Percentiles rank a stretch among this genome's conserved stretches.
phyloP scores from a whole-genome alignment of 2,888 invertebrate genomes.

The Cephus runcator region DNA sequence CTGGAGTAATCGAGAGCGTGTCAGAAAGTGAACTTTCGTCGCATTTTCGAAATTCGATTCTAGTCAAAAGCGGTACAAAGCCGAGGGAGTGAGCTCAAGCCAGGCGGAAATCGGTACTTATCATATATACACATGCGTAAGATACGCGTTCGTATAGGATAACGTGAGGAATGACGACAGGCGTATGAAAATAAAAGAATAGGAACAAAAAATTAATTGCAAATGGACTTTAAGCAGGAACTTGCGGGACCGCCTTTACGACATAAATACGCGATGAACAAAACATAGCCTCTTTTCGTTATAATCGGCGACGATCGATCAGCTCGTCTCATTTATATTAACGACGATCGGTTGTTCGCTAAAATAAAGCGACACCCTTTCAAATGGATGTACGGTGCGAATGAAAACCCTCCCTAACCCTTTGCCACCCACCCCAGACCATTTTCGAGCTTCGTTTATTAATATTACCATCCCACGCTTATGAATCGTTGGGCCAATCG shows the following conservation, averaged over 20 bases:
- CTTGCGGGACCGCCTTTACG: constrained; percentile 39
- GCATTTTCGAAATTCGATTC: constrained; percentile 59
- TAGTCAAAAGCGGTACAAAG: constrained; percentile 65
- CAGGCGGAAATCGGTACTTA: constrained; percentile 61
- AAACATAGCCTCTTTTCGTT: constrained; percentile 65
- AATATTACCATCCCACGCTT: not conserved
- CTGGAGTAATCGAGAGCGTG: not conserved
- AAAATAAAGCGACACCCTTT: constrained; percentile 59
- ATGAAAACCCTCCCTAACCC: constrained; percentile 44
- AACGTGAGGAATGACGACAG: constrained; percentile 27
- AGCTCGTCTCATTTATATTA: not conserved
- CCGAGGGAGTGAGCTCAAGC: constrained; percentile 38
- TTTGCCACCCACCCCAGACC: not conserved
- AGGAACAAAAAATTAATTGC: not conserved
- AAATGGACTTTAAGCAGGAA: constrained; percentile 24
- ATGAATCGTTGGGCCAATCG: not conserved
- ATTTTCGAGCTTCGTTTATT: not conserved
- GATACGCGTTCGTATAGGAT: not conserved
- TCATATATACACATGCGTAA: constrained; percentile 17
- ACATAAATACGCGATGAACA: constrained; percentile 60
- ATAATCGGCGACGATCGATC: constrained; percentile 30
- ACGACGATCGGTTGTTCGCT: constrained; percentile 46
- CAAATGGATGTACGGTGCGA: constrained; percentile 65
- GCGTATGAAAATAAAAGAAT: constrained; percentile 11
- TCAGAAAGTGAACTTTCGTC: constrained; percentile 18